Percentiles rank a stretch among this genome's conserved stretches.
Evolutionary conservation across 1,140 invertebrate species (phyloP).

Genomic region (Neelides sp.): DNA sequence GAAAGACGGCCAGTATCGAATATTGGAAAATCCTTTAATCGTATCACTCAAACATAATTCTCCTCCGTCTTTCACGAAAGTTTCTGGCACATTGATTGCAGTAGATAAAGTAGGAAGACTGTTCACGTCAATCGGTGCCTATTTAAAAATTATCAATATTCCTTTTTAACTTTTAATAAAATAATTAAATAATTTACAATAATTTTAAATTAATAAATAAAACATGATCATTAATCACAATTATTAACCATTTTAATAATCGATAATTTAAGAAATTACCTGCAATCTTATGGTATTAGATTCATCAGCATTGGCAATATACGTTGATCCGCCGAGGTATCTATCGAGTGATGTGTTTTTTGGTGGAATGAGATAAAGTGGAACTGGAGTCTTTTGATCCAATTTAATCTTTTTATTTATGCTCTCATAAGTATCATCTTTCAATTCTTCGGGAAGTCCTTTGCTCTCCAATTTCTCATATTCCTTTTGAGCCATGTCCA

Average conservation of each 20-base stretch:
- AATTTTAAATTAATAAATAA: background rate
- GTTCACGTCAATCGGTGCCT: slow-evolving; percentile 13
- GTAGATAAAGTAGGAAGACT: slow-evolving; percentile 4
- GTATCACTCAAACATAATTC: slow-evolving; percentile 26
- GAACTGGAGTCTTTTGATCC: no score
- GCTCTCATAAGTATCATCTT: no score
- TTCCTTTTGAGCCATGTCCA: slow-evolving; percentile 23
- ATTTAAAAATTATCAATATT: background rate
- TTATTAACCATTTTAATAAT: no score
- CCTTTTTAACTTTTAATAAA: background rate
- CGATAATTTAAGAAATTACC: no score
- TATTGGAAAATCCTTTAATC: slow-evolving; percentile 16
- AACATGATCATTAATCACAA: background rate
- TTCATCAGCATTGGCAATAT: no score
- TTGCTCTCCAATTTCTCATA: slow-evolving; percentile 23
- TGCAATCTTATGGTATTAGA: no score
- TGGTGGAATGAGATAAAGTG: slow-evolving; percentile 23
- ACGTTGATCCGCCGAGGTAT: slow-evolving; percentile 16
- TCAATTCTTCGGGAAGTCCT: slow-evolving; percentile 20
- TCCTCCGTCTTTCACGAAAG: slow-evolving; percentile 28
- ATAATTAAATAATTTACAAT: background rate
- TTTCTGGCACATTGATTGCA: slow-evolving; percentile 24
- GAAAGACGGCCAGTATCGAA: slow-evolving; percentile 27
- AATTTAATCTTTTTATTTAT: no score
- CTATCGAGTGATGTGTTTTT: slow-evolving; percentile 7